Percentiles rank a stretch among this genome's conserved stretches.
These are phyloP conservation scores for Nesoenas mayeri DNA, from an alignment of 2,113 vertebrate species.

Conservation along the genomic window DNA sequence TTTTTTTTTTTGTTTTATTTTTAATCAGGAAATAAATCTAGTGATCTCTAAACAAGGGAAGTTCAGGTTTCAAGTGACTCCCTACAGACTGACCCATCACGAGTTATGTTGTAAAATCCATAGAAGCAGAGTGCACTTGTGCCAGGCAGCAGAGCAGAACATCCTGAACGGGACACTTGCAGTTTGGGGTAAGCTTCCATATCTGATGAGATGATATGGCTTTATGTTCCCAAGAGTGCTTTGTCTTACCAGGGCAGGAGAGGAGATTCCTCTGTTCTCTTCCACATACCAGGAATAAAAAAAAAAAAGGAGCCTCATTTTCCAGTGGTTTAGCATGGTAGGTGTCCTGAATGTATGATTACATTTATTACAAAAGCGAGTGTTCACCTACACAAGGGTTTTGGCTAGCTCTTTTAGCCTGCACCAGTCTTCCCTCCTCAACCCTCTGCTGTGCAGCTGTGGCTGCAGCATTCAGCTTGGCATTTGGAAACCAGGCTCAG, in stretches of 20 bases:
- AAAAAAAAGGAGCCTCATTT: neutral
- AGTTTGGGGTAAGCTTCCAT: neutral
- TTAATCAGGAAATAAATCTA: neutral
- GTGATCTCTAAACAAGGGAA: neutral
- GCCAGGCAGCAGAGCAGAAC: neutral
- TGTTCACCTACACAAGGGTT: neutral
- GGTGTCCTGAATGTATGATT: neutral
- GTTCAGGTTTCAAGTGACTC: neutral
- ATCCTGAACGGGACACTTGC: neutral
- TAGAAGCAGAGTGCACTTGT: neutral
- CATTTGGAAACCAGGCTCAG: neutral
- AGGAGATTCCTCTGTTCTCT: neutral
- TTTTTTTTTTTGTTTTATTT: neutral
- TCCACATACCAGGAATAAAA: neutral
- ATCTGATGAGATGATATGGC: neutral
- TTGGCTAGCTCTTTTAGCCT: neutral
- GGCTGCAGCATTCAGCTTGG: neutral
- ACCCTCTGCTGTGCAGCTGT: neutral
- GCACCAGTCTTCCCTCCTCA: neutral
- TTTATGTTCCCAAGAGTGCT: neutral
- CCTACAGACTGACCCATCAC: neutral
- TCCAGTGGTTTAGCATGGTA: neutral
- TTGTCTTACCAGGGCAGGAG: neutral
- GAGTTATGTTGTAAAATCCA: neutral
- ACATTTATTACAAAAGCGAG: neutral